A percentile compares a stretch with the other conserved stretches of the same genome.
Conservation (phyloP, 2,113 vertebrate species). For the Cyanoderma ruficeps region DNA sequence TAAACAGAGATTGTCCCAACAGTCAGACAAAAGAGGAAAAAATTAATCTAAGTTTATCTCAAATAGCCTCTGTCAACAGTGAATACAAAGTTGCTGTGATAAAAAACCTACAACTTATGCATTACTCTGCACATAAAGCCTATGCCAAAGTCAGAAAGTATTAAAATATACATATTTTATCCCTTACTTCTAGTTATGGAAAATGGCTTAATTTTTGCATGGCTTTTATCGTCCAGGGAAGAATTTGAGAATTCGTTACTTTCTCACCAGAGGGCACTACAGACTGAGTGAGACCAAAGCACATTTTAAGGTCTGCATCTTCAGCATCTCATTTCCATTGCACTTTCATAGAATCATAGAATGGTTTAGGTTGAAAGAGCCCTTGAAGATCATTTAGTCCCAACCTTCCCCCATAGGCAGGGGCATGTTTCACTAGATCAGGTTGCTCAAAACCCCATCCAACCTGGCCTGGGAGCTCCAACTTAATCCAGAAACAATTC, state of each 20-base stretch:
- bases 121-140: not conserved
- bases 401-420: not conserved
- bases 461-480: not conserved
- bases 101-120: not conserved
- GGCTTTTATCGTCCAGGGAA: not conserved
- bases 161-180: not conserved
- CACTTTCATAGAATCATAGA: not conserved
- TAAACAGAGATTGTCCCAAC: not conserved
- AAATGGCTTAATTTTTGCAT: not conserved
- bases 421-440: not conserved
- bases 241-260: not conserved
- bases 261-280: conserved; percentile 25
- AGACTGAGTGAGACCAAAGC: not conserved
- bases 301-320: not conserved
- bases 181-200: not conserved
- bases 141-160: not conserved
- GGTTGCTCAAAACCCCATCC: not conserved
- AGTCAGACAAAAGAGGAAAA: not conserved
- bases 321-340: not conserved
- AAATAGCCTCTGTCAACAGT: not conserved
- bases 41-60: not conserved
- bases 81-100: not conserved
- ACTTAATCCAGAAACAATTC: not conserved
- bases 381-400: not conserved
- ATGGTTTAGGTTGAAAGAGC: not conserved